phyloP scores from a whole-genome alignment of 2,113 vertebrate genomes.

The Micronycteris hirsuta region DNA sequence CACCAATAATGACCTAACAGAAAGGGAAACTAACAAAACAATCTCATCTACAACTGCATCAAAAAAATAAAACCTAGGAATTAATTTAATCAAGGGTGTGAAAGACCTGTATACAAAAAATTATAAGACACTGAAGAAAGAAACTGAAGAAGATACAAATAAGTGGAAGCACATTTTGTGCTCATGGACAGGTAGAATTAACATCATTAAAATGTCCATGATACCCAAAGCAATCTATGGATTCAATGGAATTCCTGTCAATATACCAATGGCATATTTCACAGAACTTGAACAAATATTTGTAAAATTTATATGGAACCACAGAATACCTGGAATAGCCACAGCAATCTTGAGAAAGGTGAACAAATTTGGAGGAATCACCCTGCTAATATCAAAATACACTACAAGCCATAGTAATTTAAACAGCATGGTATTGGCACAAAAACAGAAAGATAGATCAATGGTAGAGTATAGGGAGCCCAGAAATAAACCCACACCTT shows the following conservation, averaged over 20 bases:
- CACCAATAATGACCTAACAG: neutral
- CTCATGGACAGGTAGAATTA: neutral
- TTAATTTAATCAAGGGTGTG: neutral
- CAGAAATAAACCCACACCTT: neutral
- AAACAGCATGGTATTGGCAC: too few relatives aligned
- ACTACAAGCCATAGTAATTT: too few relatives aligned
- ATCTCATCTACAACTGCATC: neutral
- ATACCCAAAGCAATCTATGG: neutral
- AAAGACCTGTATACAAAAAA: neutral
- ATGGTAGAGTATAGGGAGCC: neutral
- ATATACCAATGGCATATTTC: neutral
- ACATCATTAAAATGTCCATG: neutral
- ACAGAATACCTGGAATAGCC: neutral
- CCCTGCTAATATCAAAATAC: too few relatives aligned
- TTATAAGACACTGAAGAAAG: neutral
- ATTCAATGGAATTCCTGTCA: neutral
- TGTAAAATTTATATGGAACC: neutral
- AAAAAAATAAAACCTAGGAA: neutral
- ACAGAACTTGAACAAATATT: neutral
- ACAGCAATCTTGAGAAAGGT: neutral
- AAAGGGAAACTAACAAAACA: neutral
- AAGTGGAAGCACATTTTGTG: neutral
- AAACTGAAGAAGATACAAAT: neutral
- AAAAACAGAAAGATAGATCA: neutral
- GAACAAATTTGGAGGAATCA: neutral